A percentile compares a stretch with the other conserved stretches of the same genome.
phyloP scores from a whole-genome alignment of 2,113 vertebrate species.

The Blennius ocellaris region DNA sequence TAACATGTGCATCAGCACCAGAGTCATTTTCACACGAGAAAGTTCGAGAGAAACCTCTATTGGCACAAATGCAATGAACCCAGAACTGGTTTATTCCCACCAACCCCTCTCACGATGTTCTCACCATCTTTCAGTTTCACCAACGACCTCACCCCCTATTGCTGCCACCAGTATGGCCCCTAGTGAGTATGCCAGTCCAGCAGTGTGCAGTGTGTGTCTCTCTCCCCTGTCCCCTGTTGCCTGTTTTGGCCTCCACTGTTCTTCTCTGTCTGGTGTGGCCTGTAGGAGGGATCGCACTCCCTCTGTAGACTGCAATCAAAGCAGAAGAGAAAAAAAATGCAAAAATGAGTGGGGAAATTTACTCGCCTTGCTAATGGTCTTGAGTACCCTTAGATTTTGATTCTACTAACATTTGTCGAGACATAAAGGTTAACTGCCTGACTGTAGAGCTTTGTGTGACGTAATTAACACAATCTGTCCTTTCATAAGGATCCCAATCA shows the following conservation, averaged over 20 bases:
- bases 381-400: conserved; percentile 30
- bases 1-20: too few species aligned
- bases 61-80: too few species aligned
- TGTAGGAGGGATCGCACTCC: not conserved
- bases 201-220: conserved; percentile 72
- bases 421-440: conserved; percentile 6
- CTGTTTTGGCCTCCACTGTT: conserved; percentile 50
- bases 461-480: conserved; percentile 27
- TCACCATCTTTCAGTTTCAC: conserved; percentile 83
- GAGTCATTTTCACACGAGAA: too few species aligned
- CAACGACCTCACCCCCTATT: conserved; percentile 74
- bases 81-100: too few species aligned
- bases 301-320: conserved; percentile 14
- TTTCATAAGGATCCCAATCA: not conserved
- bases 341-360: not conserved
- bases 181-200: conserved; percentile 83
- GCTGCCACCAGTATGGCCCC: conserved; percentile 73
- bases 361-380: conserved; percentile 29
- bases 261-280: conserved; percentile 12
- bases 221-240: conserved; percentile 23
- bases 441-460: conserved; percentile 2
- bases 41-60: too few species aligned
- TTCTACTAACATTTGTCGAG: conserved; percentile 67
- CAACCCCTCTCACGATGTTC: conserved; percentile 70
- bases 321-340: not conserved